phyloP scores from a whole-genome alignment of 2,113 vertebrate species.

The Ochotona curzoniae region DNA sequence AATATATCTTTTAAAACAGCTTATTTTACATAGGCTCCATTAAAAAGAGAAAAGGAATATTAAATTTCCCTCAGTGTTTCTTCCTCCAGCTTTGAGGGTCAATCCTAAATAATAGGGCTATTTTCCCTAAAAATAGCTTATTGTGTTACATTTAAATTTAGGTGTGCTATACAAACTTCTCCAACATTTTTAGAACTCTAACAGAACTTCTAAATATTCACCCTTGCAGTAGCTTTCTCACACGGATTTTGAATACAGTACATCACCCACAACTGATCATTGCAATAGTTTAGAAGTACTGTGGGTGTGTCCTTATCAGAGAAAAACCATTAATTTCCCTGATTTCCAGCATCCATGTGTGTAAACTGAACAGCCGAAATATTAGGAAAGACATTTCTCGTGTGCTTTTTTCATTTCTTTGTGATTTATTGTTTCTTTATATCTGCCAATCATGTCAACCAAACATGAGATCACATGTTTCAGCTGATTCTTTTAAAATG shows the following conservation, averaged over 20 bases:
- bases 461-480: constrained; percentile 45
- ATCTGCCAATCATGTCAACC: background rate
- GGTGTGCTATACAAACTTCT: background rate
- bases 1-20: no score
- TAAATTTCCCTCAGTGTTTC: background rate
- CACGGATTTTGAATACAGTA: constrained; percentile 70
- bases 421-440: no score
- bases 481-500: constrained; percentile 9
- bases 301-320: constrained; percentile 7
- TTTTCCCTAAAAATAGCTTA: background rate
- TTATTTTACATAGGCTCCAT: background rate
- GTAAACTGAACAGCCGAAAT: constrained; percentile 64
- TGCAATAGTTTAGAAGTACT: constrained; percentile 67
- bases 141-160: constrained; percentile 19
- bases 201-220: constrained; percentile 46
- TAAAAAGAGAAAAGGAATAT: background rate
- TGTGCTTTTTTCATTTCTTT: background rate
- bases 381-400: background rate
- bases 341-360: constrained; percentile 75
- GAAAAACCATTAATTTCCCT: constrained; percentile 60
- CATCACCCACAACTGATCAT: background rate
- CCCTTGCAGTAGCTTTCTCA: background rate
- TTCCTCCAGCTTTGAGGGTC: background rate
- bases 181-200: background rate
- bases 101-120: background rate